A percentile compares a stretch with the other conserved stretches of the same genome.
These are phyloP conservation scores for Meloidogyne exigua DNA, from an alignment of 1,140 invertebrate species.

Conservation along the genomic window DNA sequence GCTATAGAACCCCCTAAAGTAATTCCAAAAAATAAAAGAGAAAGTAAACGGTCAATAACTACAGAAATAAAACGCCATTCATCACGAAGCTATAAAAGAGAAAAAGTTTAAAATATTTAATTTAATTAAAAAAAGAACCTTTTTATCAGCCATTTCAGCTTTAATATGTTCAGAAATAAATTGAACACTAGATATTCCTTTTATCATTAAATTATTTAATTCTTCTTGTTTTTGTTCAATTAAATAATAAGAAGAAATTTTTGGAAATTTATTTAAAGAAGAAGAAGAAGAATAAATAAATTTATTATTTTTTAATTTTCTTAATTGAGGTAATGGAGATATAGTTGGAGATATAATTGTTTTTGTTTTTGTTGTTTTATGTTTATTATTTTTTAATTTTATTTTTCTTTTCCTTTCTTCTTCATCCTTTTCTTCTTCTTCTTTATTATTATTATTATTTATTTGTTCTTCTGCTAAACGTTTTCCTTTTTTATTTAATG, in stretches of 20 bases:
- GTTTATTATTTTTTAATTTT: too few species aligned
- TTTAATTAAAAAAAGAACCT: too few species aligned
- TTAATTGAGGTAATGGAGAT: background rate
- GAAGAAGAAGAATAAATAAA: too few species aligned
- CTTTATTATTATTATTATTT: background rate
- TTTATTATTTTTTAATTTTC: too few species aligned
- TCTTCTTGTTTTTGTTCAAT: constrained; percentile 1
- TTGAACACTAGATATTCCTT: background rate
- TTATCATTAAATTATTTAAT: background rate
- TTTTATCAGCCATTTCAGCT: constrained; percentile 74
- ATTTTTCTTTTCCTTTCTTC: background rate
- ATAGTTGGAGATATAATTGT: too few species aligned
- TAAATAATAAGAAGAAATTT: background rate
- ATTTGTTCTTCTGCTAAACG: background rate
- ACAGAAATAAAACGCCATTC: constrained; percentile 99
- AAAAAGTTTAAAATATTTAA: background rate
- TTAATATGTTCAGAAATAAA: constrained; percentile 67
- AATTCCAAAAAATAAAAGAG: constrained; percentile 93
- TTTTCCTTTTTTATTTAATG: background rate
- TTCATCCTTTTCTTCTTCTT: background rate
- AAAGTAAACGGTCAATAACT: constrained; percentile 65
- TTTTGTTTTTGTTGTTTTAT: too few species aligned
- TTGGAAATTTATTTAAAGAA: background rate
- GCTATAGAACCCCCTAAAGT: constrained; percentile 90
- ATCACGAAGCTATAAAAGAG: constrained; percentile 77